These are phyloP conservation scores for Notothenia rossii DNA, from an alignment of 2,113 vertebrate genomes.

Conservation along the genomic window DNA sequence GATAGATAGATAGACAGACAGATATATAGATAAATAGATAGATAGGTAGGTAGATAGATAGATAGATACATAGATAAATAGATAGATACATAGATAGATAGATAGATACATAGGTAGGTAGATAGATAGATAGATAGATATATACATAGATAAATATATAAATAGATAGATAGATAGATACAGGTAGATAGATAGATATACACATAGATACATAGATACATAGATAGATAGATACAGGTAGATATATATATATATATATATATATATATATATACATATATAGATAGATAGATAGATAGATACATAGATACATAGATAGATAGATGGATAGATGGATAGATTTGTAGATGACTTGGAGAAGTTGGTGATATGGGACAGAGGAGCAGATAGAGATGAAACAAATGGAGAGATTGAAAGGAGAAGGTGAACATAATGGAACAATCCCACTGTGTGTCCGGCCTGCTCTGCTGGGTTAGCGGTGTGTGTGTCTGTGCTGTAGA, in stretches of 20 bases:
- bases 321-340: neutral
- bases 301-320: conserved; percentile 4
- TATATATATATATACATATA: too few relatives aligned
- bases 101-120: neutral
- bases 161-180: too few relatives aligned
- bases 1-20: too few relatives aligned
- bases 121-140: too few relatives aligned
- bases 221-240: too few relatives aligned
- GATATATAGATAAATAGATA: too few relatives aligned
- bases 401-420: conserved; percentile 11
- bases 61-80: neutral
- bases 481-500: conserved; percentile 34
- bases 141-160: too few relatives aligned
- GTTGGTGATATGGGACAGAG: neutral
- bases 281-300: neutral
- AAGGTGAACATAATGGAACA: conserved; percentile 38
- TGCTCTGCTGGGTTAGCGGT: conserved; percentile 20
- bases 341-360: neutral
- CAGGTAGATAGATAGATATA: too few relatives aligned
- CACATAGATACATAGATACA: too few relatives aligned
- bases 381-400: conserved; percentile 8
- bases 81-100: neutral
- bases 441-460: conserved; percentile 38
- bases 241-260: too few relatives aligned
- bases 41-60: too few relatives aligned